A percentile compares a stretch with the other conserved stretches of the same genome.
Evolutionary conservation across 92 coral and sea anemone genomes (phyloP).

Genomic region (Isaurus tuberculatus): DNA sequence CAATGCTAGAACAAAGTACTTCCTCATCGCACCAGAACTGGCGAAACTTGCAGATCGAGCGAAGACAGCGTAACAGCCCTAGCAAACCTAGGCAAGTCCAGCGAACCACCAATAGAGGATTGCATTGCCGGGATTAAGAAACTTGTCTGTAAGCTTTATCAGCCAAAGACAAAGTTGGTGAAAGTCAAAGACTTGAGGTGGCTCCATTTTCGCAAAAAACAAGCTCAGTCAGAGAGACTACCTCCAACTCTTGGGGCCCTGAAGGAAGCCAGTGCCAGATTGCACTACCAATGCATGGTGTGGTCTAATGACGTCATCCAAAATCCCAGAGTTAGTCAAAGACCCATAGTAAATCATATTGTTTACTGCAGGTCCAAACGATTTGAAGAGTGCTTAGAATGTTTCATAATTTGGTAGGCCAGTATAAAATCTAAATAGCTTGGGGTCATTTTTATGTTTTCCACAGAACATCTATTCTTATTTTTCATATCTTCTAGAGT

Average conservation of each 20-base stretch:
- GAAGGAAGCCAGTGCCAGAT: neutral
- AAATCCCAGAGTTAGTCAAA: neutral
- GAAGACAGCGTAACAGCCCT: conserved; percentile 34
- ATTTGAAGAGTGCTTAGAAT: conserved; percentile 44
- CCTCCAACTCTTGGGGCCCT: neutral
- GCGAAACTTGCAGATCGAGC: conserved; percentile 58
- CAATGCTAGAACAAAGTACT: too few species aligned
- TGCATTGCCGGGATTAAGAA: conserved; percentile 29
- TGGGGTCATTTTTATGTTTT: conserved; percentile 11
- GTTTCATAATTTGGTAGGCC: conserved; percentile 56
- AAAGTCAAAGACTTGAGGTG: conserved; percentile 41
- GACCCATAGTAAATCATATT: neutral
- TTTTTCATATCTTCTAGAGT: neutral
- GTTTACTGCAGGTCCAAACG: conserved; percentile 56
- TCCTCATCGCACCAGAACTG: too few species aligned
- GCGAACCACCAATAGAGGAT: conserved; percentile 1
- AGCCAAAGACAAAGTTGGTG: neutral
- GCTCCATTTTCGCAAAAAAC: conserved; percentile 29
- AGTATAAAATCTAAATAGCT: conserved; percentile 59
- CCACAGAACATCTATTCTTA: neutral
- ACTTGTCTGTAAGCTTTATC: conserved; percentile 40
- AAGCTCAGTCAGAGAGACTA: conserved; percentile 31
- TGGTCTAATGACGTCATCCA: neutral
- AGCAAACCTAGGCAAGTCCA: too few species aligned
- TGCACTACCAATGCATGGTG: neutral